These are phyloP conservation scores for Gortyna flavago DNA, from an alignment of 2,888 invertebrate species.

Conservation along the genomic window DNA sequence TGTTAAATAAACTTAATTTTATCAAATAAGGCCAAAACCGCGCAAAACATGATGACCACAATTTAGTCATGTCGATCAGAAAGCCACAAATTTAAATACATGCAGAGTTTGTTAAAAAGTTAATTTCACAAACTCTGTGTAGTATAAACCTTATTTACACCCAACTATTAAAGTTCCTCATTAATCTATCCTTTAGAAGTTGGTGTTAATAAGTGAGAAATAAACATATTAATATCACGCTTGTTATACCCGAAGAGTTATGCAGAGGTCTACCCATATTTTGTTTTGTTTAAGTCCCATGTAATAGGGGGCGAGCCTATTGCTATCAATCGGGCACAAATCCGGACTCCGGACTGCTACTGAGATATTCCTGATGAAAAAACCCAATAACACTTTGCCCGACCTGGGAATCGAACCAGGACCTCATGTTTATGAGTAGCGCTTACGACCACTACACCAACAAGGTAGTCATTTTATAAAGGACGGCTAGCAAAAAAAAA, in stretches of 20 bases:
- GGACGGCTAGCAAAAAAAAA: not conserved
- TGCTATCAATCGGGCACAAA: not conserved
- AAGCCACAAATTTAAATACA: conserved; percentile 28
- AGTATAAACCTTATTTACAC: not conserved
- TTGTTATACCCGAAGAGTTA: not conserved
- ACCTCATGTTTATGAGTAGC: not conserved
- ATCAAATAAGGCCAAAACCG: not conserved
- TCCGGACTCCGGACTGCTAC: not conserved
- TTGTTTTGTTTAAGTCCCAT: not conserved
- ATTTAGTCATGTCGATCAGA: conserved; percentile 26
- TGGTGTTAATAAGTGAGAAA: not conserved
- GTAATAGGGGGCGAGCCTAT: not conserved
- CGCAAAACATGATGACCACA: conserved; percentile 14
- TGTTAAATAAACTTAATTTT: not conserved
- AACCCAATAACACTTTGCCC: not conserved
- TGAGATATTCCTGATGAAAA: not conserved
- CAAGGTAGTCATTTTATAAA: not conserved
- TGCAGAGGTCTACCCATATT: not conserved
- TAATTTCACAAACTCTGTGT: not conserved
- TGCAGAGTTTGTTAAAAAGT: not conserved
- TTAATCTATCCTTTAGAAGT: not conserved
- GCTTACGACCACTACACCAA: not conserved
- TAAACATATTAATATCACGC: not conserved
- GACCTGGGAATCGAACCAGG: not conserved
- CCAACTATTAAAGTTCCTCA: not conserved